Conservation (phyloP, 2,888 invertebrate genomes). For the Chrysina gloriosa region DNA sequence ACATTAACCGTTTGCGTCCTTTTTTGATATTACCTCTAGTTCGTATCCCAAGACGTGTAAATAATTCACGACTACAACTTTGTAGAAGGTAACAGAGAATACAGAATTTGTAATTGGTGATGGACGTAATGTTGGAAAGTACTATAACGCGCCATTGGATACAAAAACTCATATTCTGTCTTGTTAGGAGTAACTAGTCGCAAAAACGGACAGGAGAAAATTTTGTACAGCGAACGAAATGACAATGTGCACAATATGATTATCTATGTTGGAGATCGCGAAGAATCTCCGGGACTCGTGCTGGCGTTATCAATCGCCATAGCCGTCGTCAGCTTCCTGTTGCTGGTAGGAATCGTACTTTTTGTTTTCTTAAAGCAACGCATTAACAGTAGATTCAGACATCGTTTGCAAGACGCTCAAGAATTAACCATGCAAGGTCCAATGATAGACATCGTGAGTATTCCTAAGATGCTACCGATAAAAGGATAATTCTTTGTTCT, state of each 20-base stretch:
- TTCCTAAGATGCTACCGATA: no score
- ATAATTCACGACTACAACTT: constrained; percentile 2
- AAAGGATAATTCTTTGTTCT: constrained; percentile 18
- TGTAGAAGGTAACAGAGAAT: constrained; percentile 52
- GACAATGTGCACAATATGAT: constrained; percentile 55
- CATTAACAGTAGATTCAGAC: constrained; percentile 62
- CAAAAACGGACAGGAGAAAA: constrained; percentile 73
- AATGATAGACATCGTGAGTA: constrained; percentile 75
- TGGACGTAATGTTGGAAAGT: constrained; percentile 77
- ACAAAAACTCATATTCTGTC: constrained; percentile 73
- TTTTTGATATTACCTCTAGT: constrained; percentile 20
- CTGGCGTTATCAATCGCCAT: constrained; percentile 60
- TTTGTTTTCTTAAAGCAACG: constrained; percentile 71
- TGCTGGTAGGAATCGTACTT: constrained; percentile 79
- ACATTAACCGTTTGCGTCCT: no score
- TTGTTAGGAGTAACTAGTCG: constrained; percentile 79
- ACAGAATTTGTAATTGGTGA: constrained; percentile 83
- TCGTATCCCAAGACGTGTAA: constrained; percentile 12
- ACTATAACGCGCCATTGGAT: constrained; percentile 80
- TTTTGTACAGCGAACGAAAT: constrained; percentile 70
- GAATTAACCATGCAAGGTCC: constrained; percentile 83
- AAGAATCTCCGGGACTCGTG: constrained; percentile 63
- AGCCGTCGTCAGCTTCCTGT: constrained; percentile 61
- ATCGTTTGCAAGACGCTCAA: constrained; percentile 71
- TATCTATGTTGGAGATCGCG: constrained; percentile 53